Evolutionary conservation across 2,888 invertebrate species (phyloP).

Genomic region (Heliconius ethilla): DNA sequence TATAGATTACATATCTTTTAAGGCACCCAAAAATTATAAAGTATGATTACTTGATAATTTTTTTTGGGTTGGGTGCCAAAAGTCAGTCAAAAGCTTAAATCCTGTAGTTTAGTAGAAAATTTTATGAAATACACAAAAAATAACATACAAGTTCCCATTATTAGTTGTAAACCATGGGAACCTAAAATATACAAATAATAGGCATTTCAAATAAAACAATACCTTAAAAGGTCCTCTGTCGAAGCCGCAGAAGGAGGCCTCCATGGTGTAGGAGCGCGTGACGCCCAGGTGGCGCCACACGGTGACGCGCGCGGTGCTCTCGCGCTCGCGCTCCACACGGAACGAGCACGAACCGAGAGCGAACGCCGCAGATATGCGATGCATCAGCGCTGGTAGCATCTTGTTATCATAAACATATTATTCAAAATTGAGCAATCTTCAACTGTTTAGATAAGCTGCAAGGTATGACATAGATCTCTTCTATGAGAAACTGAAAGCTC

Average conservation of each 20-base stretch:
- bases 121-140: too few relatives aligned
- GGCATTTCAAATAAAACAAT: background rate
- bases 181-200: too few relatives aligned
- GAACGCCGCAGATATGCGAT: constrained; percentile 86
- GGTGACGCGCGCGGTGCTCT: constrained; percentile 92
- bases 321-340: constrained; percentile 88
- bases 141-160: background rate
- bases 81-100: too few relatives aligned
- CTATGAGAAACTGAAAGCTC: background rate
- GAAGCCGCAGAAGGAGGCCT: constrained; percentile 92
- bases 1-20: background rate
- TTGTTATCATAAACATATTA: constrained; percentile 52
- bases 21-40: too few relatives aligned
- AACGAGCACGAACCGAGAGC: constrained; percentile 88
- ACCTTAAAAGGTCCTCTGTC: constrained; percentile 88
- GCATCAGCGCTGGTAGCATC: constrained; percentile 88
- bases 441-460: background rate
- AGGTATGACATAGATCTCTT: background rate
- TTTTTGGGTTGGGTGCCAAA: too few relatives aligned
- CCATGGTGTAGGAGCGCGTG: constrained; percentile 90
- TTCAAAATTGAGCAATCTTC: background rate
- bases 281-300: constrained; percentile 93
- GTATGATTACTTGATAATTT: background rate
- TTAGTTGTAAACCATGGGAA: too few relatives aligned
- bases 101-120: background rate